Conservation (phyloP, 2,113 vertebrate genomes). For the Cepphus grylle region DNA sequence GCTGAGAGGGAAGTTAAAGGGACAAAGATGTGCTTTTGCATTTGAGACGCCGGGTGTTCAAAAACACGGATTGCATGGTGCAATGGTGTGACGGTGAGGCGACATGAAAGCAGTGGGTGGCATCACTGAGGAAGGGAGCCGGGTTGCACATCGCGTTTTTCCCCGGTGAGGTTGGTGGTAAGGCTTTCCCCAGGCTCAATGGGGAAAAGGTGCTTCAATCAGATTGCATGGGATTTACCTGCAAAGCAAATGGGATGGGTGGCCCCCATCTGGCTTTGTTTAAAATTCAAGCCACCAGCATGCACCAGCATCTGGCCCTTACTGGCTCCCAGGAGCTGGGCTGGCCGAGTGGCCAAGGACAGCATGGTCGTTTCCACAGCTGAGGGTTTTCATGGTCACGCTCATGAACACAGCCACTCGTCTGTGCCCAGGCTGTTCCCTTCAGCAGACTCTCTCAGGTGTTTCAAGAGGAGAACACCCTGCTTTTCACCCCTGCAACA, state of each 20-base stretch:
- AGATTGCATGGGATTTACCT: background rate
- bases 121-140: background rate
- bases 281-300: background rate
- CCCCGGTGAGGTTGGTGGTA: background rate
- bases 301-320: background rate
- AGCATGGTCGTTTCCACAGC: background rate
- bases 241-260: background rate
- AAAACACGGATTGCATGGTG: background rate
- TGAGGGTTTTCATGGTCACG: fast-evolving
- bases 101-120: background rate
- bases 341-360: background rate
- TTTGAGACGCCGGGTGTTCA: background rate
- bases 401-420: fast-evolving
- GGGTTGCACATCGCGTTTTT: background rate
- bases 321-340: background rate
- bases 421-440: no score
- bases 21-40: constrained; percentile 40
- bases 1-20: constrained; percentile 51
- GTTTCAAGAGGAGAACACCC: background rate
- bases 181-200: background rate
- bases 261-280: background rate
- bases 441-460: background rate
- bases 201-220: background rate
- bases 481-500: background rate
- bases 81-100: background rate